phyloP scores from a whole-genome alignment of 1,140 invertebrate species.

The Matsumurasca onukii region DNA sequence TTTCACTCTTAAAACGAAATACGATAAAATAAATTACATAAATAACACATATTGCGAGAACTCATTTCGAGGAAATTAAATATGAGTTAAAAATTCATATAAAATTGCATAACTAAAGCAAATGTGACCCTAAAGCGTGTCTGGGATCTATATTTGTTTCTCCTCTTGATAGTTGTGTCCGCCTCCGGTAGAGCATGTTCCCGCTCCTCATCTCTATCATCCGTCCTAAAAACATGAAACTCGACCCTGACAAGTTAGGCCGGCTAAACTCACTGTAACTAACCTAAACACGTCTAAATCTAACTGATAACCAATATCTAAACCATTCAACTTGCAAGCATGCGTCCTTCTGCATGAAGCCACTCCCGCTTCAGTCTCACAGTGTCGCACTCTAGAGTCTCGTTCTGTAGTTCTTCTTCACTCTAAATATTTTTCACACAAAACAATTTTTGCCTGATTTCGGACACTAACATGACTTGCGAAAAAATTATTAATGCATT shows the following conservation, averaged over 20 bases:
- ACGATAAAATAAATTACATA: constrained; percentile 15
- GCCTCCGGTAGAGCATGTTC: neutral
- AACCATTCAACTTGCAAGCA: neutral
- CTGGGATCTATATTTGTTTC: constrained; percentile 32
- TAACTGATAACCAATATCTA: neutral
- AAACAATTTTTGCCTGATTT: no score
- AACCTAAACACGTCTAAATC: constrained; percentile 4
- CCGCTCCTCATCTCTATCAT: neutral
- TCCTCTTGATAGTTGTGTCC: constrained; percentile 9
- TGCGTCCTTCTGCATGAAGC: neutral
- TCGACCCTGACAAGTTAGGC: neutral
- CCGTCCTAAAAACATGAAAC: neutral
- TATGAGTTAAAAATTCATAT: constrained; percentile 3
- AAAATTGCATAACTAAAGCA: neutral
- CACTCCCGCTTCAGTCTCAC: neutral
- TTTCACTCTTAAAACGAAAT: neutral
- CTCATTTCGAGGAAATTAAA: neutral
- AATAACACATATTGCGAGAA: neutral
- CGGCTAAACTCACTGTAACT: neutral
- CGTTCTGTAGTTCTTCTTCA: no score
- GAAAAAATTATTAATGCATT: no score
- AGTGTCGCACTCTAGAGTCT: neutral
- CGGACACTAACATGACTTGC: no score
- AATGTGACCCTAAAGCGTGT: constrained; percentile 5
- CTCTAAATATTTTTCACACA: no score